Percentiles rank a stretch among this genome's conserved stretches.
These are phyloP conservation scores for Conus ventricosus DNA, from an alignment of 1,140 invertebrate genomes.

Conservation along the genomic window DNA sequence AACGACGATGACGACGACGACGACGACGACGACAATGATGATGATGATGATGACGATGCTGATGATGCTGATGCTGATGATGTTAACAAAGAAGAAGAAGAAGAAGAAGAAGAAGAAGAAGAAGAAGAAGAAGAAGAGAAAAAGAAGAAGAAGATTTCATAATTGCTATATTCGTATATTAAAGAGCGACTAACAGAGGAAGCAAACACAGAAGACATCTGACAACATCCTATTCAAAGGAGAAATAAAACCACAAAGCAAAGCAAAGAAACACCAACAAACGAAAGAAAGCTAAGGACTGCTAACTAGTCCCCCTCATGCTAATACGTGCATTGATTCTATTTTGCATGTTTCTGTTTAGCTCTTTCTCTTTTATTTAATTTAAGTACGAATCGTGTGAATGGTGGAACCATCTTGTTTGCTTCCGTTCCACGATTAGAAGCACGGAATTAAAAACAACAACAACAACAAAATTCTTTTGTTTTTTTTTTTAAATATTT, in stretches of 20 bases:
- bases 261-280: background rate
- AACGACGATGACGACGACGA: conserved; percentile 4
- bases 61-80: conserved; percentile 8
- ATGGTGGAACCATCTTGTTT: too few relatives aligned
- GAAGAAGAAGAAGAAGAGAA: conserved; percentile 30
- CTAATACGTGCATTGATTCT: too few relatives aligned
- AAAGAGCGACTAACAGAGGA: too few relatives aligned
- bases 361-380: too few relatives aligned
- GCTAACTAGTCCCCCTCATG: too few relatives aligned
- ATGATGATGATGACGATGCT: background rate
- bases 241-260: background rate
- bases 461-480: too few relatives aligned
- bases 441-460: too few relatives aligned
- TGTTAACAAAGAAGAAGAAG: background rate
- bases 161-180: too few relatives aligned
- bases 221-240: conserved; percentile 1
- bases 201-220: background rate
- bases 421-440: too few relatives aligned
- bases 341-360: too few relatives aligned
- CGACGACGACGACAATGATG: background rate
- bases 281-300: background rate
- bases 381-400: too few relatives aligned
- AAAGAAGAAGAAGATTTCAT: background rate
- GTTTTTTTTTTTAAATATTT: too few relatives aligned
- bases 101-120: conserved; percentile 34